Conservation (phyloP, 2,113 vertebrate genomes). For the Pituophis catenifer region DNA sequence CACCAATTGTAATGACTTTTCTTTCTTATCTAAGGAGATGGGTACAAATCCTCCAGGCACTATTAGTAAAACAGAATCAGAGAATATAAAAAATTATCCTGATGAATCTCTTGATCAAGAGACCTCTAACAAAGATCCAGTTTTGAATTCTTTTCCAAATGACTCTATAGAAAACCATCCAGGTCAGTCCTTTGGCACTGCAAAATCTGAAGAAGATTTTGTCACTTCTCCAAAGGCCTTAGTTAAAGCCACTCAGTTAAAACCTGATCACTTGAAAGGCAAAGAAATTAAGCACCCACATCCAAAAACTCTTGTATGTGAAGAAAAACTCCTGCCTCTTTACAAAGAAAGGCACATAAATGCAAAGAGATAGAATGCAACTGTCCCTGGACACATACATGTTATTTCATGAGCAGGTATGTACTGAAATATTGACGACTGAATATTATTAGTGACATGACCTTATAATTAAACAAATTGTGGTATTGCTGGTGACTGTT, state of each 20-base stretch:
- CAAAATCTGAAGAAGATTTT: conserved; percentile 38
- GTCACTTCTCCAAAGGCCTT: conserved; percentile 47
- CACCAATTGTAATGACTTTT: conserved; percentile 38
- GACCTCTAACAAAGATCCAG: conserved; percentile 65
- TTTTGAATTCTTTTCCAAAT: conserved; percentile 38
- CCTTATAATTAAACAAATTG: conserved; percentile 28
- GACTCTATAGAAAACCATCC: conserved; percentile 37
- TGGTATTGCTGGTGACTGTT: not conserved
- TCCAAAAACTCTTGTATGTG: conserved; percentile 64
- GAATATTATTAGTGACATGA: conserved; percentile 7
- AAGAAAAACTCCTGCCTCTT: conserved; percentile 70
- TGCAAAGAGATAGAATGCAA: conserved; percentile 75
- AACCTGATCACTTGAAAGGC: conserved; percentile 54
- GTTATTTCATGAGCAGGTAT: conserved; percentile 71
- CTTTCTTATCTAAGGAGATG: conserved; percentile 35
- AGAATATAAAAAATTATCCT: conserved; percentile 53
- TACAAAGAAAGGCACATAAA: conserved; percentile 71
- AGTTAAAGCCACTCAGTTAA: conserved; percentile 39
- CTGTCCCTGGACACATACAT: conserved; percentile 56
- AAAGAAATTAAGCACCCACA: conserved; percentile 54
- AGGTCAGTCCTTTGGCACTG: conserved; percentile 31
- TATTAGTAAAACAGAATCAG: conserved; percentile 60
- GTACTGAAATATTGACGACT: conserved; percentile 52
- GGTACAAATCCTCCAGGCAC: conserved; percentile 38
- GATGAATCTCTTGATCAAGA: conserved; percentile 56